Evolutionary conservation across 2,113 vertebrate species (phyloP).

Genomic region (Progne subis): DNA sequence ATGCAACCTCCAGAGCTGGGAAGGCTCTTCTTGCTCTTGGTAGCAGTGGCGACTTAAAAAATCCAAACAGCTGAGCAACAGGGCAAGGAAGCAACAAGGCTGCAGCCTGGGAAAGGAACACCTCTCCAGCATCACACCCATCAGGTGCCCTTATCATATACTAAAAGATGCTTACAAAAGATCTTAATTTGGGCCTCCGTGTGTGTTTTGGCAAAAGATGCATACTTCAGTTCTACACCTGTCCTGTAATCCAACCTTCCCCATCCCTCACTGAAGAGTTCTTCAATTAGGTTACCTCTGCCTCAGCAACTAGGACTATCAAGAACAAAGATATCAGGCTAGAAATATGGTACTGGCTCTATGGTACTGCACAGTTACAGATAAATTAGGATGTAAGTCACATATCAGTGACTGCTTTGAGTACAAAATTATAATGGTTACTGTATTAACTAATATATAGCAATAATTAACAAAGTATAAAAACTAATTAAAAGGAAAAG

Average conservation of each 20-base stretch:
- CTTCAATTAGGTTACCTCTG: not conserved
- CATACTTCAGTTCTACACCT: not conserved
- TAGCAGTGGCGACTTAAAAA: not conserved
- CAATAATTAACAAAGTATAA: not conserved
- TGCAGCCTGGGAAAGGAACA: not conserved
- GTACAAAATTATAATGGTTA: not conserved
- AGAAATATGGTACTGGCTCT: not conserved
- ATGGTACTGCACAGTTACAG: not conserved
- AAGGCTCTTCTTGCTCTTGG: not conserved
- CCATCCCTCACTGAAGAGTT: not conserved
- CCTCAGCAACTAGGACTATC: not conserved
- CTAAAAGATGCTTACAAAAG: not conserved
- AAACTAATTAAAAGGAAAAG: not conserved
- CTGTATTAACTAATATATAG: not conserved
- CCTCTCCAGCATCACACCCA: not conserved
- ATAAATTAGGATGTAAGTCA: not conserved
- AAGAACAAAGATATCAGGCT: not conserved
- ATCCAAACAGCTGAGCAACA: not conserved
- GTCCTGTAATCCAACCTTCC: not conserved
- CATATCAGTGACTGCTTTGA: not conserved
- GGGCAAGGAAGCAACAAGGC: not conserved
- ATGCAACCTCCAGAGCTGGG: not conserved
- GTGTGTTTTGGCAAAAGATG: not conserved
- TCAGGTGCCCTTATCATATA: not conserved
- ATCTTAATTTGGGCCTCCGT: rapidly evolving